Conservation (phyloP, 2,113 vertebrate species). For the Hiodon alosoides region DNA sequence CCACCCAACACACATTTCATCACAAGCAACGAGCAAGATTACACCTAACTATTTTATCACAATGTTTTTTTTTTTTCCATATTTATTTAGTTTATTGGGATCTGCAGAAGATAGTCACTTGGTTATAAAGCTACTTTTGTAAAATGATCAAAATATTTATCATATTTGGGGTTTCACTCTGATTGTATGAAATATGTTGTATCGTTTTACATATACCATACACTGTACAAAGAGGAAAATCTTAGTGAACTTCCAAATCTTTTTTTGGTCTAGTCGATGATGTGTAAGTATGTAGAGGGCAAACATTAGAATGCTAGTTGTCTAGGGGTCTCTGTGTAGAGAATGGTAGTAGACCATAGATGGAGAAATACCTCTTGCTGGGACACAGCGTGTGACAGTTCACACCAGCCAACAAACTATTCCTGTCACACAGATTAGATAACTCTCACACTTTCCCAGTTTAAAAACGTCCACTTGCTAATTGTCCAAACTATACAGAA, state of each 20-base stretch:
- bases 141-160: too few species aligned
- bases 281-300: not conserved
- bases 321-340: not conserved
- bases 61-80: too few species aligned
- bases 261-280: not conserved
- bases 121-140: too few species aligned
- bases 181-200: not conserved
- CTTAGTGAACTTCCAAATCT: not conserved
- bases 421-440: slow-evolving; percentile 15
- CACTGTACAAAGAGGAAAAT: not conserved
- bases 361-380: not conserved
- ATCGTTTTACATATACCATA: not conserved
- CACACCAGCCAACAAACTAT: slow-evolving; percentile 7
- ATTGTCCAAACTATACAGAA: not conserved
- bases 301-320: not conserved
- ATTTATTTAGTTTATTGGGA: too few species aligned
- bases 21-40: too few species aligned
- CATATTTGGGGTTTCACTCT: too few species aligned
- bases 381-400: slow-evolving; percentile 7
- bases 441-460: slow-evolving; percentile 6
- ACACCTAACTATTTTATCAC: too few species aligned
- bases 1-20: too few species aligned
- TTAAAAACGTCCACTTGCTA: not conserved
- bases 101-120: too few species aligned
- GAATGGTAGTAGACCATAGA: not conserved